Evolutionary conservation across 2,888 invertebrate species (phyloP).

Genomic region (Melanophora roralis): DNA sequence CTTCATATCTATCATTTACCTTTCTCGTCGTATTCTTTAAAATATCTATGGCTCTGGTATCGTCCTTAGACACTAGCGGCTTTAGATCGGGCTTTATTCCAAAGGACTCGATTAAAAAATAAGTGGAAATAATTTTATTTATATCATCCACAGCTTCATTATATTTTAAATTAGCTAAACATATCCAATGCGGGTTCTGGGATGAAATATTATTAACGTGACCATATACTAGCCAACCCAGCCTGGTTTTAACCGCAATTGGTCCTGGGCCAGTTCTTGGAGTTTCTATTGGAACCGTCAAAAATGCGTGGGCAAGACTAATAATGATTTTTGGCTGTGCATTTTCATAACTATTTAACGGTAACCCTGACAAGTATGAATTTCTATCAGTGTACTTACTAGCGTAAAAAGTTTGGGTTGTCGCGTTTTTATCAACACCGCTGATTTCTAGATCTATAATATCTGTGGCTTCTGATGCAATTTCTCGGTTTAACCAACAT

Average conservation of each 20-base stretch:
- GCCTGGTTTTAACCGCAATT: neutral
- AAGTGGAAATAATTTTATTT: neutral
- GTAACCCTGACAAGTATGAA: neutral
- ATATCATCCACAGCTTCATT: no score
- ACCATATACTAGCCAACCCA: no score
- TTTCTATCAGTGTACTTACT: neutral
- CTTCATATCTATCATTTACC: neutral
- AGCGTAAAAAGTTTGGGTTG: no score
- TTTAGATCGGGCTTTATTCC: neutral
- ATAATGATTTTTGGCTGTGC: neutral
- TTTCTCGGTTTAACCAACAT: constrained; percentile 8
- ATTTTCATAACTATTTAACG: neutral
- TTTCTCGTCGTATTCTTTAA: neutral
- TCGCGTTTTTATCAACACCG: neutral
- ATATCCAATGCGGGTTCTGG: no score
- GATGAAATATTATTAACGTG: no score
- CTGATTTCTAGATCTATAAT: neutral
- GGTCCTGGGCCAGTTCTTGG: neutral
- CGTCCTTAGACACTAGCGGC: no score
- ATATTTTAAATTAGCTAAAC: no score
- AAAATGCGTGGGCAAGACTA: neutral
- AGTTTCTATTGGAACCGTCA: neutral
- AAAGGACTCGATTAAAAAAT: neutral
- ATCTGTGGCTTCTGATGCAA: neutral
- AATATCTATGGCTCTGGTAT: no score